Evolutionary conservation across 1,140 invertebrate species (phyloP), one percentile per base, ranked within the genome.

Genomic region (Trichogramma pretiosum): DNA sequence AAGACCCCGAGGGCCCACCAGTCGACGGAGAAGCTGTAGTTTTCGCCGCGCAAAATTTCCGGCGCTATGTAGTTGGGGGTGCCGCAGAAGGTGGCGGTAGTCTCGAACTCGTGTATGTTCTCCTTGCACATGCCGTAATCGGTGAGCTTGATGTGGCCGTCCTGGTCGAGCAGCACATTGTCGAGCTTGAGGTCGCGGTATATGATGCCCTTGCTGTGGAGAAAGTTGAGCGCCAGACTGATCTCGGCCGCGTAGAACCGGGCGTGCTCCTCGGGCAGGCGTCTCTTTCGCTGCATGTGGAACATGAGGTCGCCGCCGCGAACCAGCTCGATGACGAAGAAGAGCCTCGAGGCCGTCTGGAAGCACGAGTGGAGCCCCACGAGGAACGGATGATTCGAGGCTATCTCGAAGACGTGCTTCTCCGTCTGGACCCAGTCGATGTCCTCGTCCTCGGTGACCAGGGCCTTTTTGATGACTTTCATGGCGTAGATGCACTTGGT

Each of bases 361-460:
- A 99, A 99, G 74, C 96, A 99, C 3, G 96, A 99, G 73, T 99
- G 97, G 28, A 99, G 76, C 2, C 97, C 97, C 21, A 99, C 96
- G 17, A 99, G 77, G 77, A 99, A 99, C 18, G 97, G 96, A 75
- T 99, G 95, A 78, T 99, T 99, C 16, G 94, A 97, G n/a, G 96
- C 96, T n/a, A 93, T 98, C 72, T 99, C 97, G 74, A 99, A 99
- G 16, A 99, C 96, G 72, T 99, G 96, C 70, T 99, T 99, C 73
- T 99, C 97, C 13, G 96, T 99, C 72, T 99, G 96, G 50, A 99
- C 95, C 97, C 97, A 99, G 75, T 99, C 96, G 61, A 99, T 98
- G 69, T 99, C 97, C 74, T 98, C 96, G 73, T 98, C 95, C 70
- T 98, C 95, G 32, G 93, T 96, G 35, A 99, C 93, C 44, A 98